Evolutionary conservation across 2,113 vertebrate species (phyloP).

Genomic region (Butorides virescens): DNA sequence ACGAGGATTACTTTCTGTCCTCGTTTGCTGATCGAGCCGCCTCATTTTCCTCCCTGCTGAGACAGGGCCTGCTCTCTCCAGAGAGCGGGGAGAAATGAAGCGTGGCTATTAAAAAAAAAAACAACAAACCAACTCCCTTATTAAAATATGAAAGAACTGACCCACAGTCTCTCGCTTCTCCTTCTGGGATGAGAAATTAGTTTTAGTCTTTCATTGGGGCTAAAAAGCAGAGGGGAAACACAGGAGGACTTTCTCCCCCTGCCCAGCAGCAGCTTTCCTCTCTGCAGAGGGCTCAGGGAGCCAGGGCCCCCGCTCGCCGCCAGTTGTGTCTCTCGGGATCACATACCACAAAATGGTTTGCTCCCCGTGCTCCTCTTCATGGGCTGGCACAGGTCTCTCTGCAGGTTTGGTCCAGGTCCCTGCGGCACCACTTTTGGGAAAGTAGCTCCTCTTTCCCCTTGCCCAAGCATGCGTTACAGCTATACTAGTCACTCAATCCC

Average conservation of each 20-base stretch:
- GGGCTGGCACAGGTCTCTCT: neutral
- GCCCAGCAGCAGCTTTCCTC: neutral
- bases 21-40: neutral
- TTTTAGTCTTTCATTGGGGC: neutral
- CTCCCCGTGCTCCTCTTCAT: neutral
- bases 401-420: neutral
- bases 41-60: neutral
- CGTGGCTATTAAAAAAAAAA: neutral
- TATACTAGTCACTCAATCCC: fast-evolving
- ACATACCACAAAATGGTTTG: fast-evolving
- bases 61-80: neutral
- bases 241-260: neutral
- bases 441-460: neutral
- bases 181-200: neutral
- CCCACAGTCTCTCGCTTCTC: neutral
- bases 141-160: neutral
- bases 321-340: neutral
- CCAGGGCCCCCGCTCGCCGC: no score
- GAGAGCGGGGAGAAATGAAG: neutral
- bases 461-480: neutral
- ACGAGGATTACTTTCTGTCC: neutral
- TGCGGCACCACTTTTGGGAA: neutral
- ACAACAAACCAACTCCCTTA: neutral
- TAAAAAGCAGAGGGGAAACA: neutral
- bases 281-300: neutral